A percentile compares a stretch with the other conserved stretches of the same genome.
Evolutionary conservation across 2,888 invertebrate genomes (phyloP).

Genomic region (Lacanobia oleracea): DNA sequence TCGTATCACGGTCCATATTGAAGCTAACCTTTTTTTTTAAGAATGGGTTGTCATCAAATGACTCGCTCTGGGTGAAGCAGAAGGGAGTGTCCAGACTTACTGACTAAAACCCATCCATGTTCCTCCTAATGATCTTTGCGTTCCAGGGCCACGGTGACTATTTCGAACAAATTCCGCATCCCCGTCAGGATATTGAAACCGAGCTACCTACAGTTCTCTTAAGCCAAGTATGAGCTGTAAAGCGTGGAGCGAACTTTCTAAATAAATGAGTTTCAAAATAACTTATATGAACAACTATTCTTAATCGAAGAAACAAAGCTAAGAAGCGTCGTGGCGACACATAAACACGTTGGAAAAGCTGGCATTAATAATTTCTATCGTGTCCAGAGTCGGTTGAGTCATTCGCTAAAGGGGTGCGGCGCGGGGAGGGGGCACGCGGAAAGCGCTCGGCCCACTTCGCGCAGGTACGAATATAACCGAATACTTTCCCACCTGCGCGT

Average conservation of each 20-base stretch:
- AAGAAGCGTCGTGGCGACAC: slow-evolving; percentile 53
- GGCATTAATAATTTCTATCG: slow-evolving; percentile 71
- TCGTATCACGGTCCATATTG: no score
- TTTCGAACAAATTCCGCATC: no score
- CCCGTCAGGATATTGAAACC: no score
- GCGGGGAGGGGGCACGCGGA: slow-evolving; percentile 75
- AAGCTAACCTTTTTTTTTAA: no score
- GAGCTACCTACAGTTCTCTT: not conserved
- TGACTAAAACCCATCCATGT: no score
- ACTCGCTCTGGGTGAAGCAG: no score
- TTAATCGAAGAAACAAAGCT: slow-evolving; percentile 51
- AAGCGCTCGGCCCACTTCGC: slow-evolving; percentile 85
- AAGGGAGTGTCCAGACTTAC: no score
- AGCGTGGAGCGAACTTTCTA: slow-evolving; percentile 31
- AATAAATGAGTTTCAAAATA: slow-evolving; percentile 57
- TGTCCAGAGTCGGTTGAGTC: slow-evolving; percentile 76
- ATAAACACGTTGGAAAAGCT: slow-evolving; percentile 64
- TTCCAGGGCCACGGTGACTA: no score
- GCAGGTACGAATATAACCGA: slow-evolving; percentile 88
- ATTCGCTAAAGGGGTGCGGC: slow-evolving; percentile 57
- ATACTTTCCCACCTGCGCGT: slow-evolving; percentile 86
- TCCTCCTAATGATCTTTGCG: no score
- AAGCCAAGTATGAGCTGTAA: slow-evolving; percentile 7
- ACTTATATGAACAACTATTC: slow-evolving; percentile 48
- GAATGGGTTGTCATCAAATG: no score